Conservation (phyloP, 1,140 invertebrate genomes). For the Eurytemora carolleeae region DNA sequence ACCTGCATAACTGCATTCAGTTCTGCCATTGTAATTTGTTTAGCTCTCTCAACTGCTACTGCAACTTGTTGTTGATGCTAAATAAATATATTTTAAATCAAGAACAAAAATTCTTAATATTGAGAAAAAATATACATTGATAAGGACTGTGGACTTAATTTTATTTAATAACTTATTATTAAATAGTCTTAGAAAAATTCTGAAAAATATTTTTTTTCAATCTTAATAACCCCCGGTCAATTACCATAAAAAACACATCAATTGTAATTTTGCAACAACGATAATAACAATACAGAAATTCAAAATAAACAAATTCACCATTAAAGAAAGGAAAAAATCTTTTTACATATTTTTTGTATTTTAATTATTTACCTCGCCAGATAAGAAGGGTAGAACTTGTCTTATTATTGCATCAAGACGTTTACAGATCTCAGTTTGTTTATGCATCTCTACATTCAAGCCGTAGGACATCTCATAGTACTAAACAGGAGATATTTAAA, state of each 20-base stretch:
- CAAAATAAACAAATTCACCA: too few species aligned
- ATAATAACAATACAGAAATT: too few species aligned
- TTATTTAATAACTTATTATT: too few species aligned
- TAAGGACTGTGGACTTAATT: too few species aligned
- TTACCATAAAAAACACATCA: too few species aligned
- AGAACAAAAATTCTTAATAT: too few species aligned
- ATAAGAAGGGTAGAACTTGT: constrained; percentile 42
- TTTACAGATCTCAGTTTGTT: constrained; percentile 57
- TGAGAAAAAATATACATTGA: constrained; percentile 5
- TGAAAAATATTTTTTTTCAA: too few species aligned
- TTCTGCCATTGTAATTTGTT: constrained; percentile 97
- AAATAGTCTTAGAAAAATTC: too few species aligned
- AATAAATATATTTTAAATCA: background rate
- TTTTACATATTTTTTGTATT: too few species aligned
- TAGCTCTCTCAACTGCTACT: constrained; percentile 90
- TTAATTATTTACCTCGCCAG: constrained; percentile 34
- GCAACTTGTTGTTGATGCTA: constrained; percentile 92
- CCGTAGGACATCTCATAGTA: constrained; percentile 99
- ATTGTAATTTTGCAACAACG: too few species aligned
- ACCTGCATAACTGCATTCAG: constrained; percentile 85
- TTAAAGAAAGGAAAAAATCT: too few species aligned
- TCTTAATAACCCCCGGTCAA: too few species aligned
- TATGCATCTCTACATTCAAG: constrained; percentile 98
- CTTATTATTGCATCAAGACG: constrained; percentile 38
- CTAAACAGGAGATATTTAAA: constrained; percentile 42